Conservation (phyloP, 2,888 invertebrate species). For the Lithophane ornitopus region DNA sequence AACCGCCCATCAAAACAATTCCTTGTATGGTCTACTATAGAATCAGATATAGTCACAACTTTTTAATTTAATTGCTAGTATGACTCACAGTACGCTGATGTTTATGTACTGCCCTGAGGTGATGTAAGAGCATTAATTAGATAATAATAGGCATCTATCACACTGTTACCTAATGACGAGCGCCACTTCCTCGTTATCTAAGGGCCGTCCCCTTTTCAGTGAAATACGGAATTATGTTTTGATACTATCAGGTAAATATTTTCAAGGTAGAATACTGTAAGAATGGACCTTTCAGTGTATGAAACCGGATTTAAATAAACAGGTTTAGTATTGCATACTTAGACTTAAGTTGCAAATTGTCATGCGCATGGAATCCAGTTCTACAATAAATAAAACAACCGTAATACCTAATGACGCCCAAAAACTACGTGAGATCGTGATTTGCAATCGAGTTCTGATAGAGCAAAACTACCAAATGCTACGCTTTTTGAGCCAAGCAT, state of each 20-base stretch:
- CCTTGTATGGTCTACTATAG: not conserved
- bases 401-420: too few species aligned
- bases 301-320: not conserved
- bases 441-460: too few species aligned
- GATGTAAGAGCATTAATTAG: slow-evolving; percentile 4
- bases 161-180: slow-evolving; percentile 6
- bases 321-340: not conserved
- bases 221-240: not conserved
- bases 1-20: slow-evolving; percentile 19
- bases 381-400: not conserved
- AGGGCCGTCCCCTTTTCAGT: not conserved
- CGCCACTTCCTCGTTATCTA: not conserved
- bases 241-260: not conserved
- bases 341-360: not conserved
- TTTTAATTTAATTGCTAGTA: slow-evolving; percentile 5
- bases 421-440: too few species aligned
- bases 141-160: not conserved
- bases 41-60: not conserved
- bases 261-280: not conserved
- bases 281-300: not conserved
- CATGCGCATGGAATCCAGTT: not conserved
- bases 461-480: too few species aligned
- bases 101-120: not conserved
- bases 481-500: too few species aligned
- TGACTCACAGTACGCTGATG: slow-evolving; percentile 24